A percentile compares a stretch with the other conserved stretches of the same genome.
Evolutionary conservation across 2,797 vertebrate species (phyloP).

Genomic region (Arnoldichthys spilopterus): DNA sequence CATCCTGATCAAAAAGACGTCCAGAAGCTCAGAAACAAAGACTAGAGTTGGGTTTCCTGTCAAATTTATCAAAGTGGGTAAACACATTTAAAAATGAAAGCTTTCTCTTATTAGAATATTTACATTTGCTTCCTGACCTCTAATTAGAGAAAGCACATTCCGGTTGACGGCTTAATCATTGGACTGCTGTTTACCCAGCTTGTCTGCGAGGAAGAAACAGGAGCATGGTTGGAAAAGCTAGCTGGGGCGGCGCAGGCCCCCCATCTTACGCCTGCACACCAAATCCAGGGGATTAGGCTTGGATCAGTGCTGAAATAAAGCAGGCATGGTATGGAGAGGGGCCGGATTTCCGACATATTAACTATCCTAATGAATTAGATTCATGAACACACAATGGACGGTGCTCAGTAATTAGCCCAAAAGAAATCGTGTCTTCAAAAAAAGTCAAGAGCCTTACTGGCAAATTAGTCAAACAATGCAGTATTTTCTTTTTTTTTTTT

Average conservation of each 20-base stretch:
- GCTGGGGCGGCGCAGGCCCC: constrained; percentile 10
- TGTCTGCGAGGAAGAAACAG: constrained; percentile 27
- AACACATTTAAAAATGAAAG: constrained; percentile 50
- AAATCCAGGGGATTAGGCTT: constrained; percentile 54
- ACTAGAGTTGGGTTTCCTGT: neutral
- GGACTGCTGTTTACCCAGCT: constrained; percentile 39
- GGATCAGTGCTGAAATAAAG: constrained; percentile 52
- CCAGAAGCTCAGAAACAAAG: neutral
- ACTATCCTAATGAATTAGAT: constrained; percentile 42
- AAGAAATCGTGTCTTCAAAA: constrained; percentile 20
- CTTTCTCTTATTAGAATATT: constrained; percentile 52
- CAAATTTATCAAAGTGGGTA: constrained; percentile 35
- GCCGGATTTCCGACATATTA: constrained; percentile 48
- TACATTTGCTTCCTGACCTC: constrained; percentile 50
- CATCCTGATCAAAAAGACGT: neutral
- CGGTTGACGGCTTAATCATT: constrained; percentile 35
- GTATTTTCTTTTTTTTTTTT: neutral
- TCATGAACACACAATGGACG: constrained; percentile 44
- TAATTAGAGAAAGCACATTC: constrained; percentile 50
- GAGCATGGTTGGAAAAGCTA: constrained; percentile 23
- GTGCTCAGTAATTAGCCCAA: constrained; percentile 48
- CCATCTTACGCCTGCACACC: constrained; percentile 30
- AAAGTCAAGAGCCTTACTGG: constrained; percentile 18
- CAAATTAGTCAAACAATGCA: constrained; percentile 19
- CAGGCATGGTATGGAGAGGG: constrained; percentile 23